These are phyloP conservation scores for Trilocha varians DNA, from an alignment of 2,888 invertebrate species.

Conservation along the genomic window DNA sequence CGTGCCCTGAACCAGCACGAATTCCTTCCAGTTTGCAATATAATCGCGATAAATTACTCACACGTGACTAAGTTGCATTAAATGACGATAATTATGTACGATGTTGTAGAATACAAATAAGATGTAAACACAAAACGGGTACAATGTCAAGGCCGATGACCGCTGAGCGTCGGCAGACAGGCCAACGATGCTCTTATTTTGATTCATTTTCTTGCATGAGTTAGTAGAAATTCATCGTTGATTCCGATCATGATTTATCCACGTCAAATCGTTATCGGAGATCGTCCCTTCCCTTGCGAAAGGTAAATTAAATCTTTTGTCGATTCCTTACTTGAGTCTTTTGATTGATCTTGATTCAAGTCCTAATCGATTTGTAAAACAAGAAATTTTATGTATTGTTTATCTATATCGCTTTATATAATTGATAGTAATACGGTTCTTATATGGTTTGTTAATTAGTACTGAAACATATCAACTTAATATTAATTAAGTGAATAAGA, in stretches of 20 bases:
- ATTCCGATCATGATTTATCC: constrained; percentile 8
- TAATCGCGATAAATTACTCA: constrained; percentile 22
- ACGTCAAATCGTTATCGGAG: constrained; percentile 4
- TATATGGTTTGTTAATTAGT: no score
- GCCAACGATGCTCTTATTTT: constrained; percentile 5
- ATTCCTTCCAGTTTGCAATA: constrained; percentile 14
- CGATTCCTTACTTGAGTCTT: no score
- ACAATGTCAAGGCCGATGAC: constrained; percentile 65
- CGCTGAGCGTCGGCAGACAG: constrained; percentile 17
- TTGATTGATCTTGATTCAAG: no score
- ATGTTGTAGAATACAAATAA: constrained; percentile 37
- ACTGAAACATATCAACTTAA: no score
- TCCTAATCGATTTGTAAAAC: no score
- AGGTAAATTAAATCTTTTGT: no score
- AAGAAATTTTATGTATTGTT: no score
- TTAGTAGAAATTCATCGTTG: constrained; percentile 6
- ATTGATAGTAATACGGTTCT: no score
- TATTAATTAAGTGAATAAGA: no score
- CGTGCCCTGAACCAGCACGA: background rate
- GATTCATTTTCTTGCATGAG: background rate
- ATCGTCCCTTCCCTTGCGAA: background rate
- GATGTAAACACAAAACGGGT: constrained; percentile 41
- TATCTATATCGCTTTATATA: no score
- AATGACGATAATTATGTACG: constrained; percentile 30
- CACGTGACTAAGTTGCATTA: constrained; percentile 32